Evolutionary conservation across 2,113 vertebrate species (phyloP).

Genomic region (Eulacestoma nigropectus): DNA sequence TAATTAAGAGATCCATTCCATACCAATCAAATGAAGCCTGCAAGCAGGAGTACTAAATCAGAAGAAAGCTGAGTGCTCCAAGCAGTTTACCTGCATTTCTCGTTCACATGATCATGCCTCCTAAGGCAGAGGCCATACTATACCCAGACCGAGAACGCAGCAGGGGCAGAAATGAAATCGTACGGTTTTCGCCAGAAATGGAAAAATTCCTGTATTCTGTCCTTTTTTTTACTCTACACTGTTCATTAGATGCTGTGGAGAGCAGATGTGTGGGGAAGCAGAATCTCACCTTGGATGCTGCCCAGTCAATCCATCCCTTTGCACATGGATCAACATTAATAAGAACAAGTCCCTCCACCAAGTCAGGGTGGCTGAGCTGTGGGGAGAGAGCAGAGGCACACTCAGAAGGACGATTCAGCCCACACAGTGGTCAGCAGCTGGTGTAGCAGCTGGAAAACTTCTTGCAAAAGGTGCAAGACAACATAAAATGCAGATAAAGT

Average conservation of each 20-base stretch:
- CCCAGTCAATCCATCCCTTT: slow-evolving; percentile 98
- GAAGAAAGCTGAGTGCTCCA: background rate
- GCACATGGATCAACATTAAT: slow-evolving; percentile 95
- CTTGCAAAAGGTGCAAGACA: background rate
- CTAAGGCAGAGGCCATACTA: background rate
- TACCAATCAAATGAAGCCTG: background rate
- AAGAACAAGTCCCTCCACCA: slow-evolving; percentile 92
- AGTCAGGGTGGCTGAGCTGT: slow-evolving; percentile 85
- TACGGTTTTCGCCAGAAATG: background rate
- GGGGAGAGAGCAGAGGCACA: background rate
- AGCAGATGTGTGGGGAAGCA: background rate
- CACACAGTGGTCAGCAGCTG: background rate
- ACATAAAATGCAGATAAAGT: background rate
- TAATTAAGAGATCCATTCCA: background rate
- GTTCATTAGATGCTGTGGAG: background rate
- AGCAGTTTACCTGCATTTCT: background rate
- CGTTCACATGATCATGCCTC: background rate
- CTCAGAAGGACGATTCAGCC: background rate
- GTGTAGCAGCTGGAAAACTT: background rate
- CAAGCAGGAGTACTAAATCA: background rate
- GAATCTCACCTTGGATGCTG: slow-evolving; percentile 86
- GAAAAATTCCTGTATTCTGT: background rate
- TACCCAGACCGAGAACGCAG: background rate
- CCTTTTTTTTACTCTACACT: background rate
- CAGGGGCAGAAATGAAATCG: background rate